phyloP scores from a whole-genome alignment of 2,113 vertebrate genomes.

The Crotalus viridis region DNA sequence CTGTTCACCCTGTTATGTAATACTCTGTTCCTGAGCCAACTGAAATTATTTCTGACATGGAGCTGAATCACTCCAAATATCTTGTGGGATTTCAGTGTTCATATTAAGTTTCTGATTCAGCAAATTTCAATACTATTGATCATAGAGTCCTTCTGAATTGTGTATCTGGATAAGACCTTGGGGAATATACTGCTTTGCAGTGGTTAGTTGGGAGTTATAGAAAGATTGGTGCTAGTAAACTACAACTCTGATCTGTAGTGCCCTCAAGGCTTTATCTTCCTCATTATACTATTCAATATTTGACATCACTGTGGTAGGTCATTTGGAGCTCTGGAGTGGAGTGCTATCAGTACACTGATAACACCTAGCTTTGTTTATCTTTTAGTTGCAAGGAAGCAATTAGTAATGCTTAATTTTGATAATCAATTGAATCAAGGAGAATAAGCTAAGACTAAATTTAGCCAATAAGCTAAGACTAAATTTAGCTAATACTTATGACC shows the following conservation, averaged over 20 bases:
- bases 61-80: neutral
- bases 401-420: neutral
- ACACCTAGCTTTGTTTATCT: neutral
- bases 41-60: neutral
- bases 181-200: neutral
- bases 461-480: neutral
- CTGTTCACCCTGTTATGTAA: neutral
- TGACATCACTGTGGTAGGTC: neutral
- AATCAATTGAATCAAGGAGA: neutral
- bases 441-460: neutral
- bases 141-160: neutral
- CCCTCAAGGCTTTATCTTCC: neutral
- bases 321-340: neutral
- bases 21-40: neutral
- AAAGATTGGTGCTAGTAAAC: neutral
- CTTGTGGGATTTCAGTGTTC: neutral
- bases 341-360: neutral
- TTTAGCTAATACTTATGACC: neutral
- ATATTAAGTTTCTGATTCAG: neutral
- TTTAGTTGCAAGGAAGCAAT: neutral
- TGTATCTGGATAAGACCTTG: neutral
- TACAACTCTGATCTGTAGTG: neutral
- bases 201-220: neutral
- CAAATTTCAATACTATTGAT: neutral
- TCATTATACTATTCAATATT: neutral